phyloP scores from a whole-genome alignment of 2,113 vertebrate species.

The Chloebia gouldiae region DNA sequence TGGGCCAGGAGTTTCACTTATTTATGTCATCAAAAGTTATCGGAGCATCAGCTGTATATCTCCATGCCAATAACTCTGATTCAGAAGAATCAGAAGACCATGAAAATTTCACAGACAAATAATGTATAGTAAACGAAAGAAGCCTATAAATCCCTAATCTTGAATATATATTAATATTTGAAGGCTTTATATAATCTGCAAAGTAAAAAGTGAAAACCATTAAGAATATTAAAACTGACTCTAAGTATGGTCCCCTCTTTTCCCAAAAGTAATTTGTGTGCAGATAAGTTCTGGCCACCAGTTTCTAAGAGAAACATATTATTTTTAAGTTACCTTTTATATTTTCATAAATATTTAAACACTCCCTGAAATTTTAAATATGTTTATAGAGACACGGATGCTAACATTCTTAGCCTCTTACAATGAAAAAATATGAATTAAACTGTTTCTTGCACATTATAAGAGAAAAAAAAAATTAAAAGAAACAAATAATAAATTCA shows the following conservation, averaged over 20 bases:
- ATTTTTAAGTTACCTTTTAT: slow-evolving; percentile 51
- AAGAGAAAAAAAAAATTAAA: not conserved
- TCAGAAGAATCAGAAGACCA: slow-evolving; percentile 39
- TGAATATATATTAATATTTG: slow-evolving; percentile 63
- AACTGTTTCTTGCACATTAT: not conserved
- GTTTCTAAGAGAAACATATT: slow-evolving; percentile 54
- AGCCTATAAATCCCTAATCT: slow-evolving; percentile 47
- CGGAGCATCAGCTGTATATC: not conserved
- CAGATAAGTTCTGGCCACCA: slow-evolving; percentile 31
- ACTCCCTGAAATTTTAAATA: slow-evolving; percentile 45
- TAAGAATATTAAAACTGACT: slow-evolving; percentile 70
- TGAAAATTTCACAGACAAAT: slow-evolving; percentile 33
- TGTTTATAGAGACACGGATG: not conserved
- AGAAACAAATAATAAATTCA: not conserved
- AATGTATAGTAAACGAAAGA: slow-evolving; percentile 16
- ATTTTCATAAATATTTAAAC: slow-evolving; percentile 51
- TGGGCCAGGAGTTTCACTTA: not conserved
- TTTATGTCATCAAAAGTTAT: not conserved
- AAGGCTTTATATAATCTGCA: slow-evolving; percentile 49
- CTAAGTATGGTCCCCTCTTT: slow-evolving; percentile 17
- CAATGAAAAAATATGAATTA: not conserved
- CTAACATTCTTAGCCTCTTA: slow-evolving; percentile 3
- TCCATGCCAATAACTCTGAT: slow-evolving; percentile 4
- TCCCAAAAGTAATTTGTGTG: slow-evolving; percentile 51
- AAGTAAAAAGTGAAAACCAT: slow-evolving; percentile 60